A percentile compares a stretch with the other conserved stretches of the same genome.
Evolutionary conservation across 1,140 invertebrate species (phyloP).

Genomic region (Nasonia giraulti): DNA sequence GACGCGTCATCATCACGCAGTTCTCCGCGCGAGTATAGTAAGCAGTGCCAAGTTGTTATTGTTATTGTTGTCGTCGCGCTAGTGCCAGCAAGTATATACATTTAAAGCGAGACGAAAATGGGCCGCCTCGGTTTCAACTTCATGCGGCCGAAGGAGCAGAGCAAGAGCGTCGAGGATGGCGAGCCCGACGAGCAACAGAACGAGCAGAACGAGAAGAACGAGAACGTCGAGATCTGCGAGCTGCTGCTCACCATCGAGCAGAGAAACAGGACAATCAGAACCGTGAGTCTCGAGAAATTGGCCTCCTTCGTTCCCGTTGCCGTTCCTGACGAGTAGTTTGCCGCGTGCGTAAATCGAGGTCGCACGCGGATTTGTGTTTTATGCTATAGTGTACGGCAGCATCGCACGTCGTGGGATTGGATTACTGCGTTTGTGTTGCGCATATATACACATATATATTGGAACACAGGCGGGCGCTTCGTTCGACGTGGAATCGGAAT

Average conservation of each 20-base stretch:
- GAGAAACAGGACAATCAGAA: background rate
- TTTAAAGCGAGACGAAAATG: background rate
- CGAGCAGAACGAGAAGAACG: slow-evolving; percentile 34
- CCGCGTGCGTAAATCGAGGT: background rate
- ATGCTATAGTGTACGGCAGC: too few relatives aligned
- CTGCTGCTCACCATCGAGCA: slow-evolving; percentile 4
- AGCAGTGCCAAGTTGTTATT: background rate
- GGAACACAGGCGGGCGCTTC: background rate
- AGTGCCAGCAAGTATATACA: background rate
- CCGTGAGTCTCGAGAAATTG: background rate
- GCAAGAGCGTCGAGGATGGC: slow-evolving; percentile 13
- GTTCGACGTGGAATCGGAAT: background rate
- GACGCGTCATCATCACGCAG: background rate
- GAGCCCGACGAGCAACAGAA: background rate
- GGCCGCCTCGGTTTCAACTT: slow-evolving; percentile 40
- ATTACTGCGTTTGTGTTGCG: background rate
- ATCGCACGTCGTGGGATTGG: background rate
- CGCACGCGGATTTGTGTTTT: background rate
- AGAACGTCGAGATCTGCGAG: slow-evolving; percentile 30
- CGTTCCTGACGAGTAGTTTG: background rate
- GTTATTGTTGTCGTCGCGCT: background rate
- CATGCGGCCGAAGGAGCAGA: slow-evolving; percentile 1
- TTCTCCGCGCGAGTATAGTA: too few relatives aligned
- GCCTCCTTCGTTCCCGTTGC: background rate
- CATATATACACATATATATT: background rate